These are phyloP conservation scores for Enteromius unitaeniatus DNA, from an alignment of 2,797 vertebrate genomes.

Conservation along the genomic window DNA sequence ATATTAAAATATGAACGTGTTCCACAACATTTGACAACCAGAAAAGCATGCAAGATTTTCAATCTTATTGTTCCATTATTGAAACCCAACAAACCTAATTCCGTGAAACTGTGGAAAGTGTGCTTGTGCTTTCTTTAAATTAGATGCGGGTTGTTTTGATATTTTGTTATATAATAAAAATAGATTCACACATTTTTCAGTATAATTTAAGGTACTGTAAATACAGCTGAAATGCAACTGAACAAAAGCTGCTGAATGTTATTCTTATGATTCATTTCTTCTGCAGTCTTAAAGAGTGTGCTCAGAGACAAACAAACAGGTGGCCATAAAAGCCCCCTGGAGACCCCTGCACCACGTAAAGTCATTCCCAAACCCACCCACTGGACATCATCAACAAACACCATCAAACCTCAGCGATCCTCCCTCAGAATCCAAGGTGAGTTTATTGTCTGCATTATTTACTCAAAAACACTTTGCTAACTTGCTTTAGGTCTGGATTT, in stretches of 20 bases:
- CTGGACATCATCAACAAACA: slow-evolving; percentile 66
- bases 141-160: background rate
- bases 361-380: slow-evolving; percentile 78
- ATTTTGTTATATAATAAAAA: background rate
- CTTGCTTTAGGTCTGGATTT: background rate
- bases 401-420: slow-evolving; percentile 22
- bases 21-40: background rate
- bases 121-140: background rate
- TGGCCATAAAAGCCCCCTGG: slow-evolving; percentile 65
- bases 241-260: background rate
- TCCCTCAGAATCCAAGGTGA: slow-evolving; percentile 37
- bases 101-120: background rate
- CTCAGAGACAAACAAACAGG: slow-evolving; percentile 19
- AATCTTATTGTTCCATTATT: background rate
- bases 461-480: background rate
- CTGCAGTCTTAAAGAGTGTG: slow-evolving; percentile 35
- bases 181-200: background rate
- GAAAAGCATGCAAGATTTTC: background rate
- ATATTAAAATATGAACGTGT: background rate
- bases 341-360: slow-evolving; percentile 82
- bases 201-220: background rate
- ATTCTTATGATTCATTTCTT: background rate
- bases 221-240: background rate
- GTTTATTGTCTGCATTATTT: background rate
- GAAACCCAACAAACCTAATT: background rate